Base-by-base conservation (phyloP, 2,113 vertebrate genomes). In the Pitta sordida region DNA sequence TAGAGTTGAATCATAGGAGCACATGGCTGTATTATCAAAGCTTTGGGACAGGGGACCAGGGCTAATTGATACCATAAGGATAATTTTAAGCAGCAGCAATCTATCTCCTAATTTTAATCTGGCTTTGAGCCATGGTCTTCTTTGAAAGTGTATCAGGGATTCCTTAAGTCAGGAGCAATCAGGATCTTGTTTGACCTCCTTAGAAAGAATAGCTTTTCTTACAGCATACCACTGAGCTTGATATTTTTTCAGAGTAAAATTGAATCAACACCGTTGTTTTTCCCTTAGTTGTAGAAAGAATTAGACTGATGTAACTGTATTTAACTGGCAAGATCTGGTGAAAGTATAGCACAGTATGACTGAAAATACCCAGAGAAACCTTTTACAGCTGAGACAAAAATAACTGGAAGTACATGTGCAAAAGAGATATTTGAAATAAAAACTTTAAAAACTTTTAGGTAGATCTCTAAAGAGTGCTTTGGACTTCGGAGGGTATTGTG, bases 371-470 rank as follows among this genome's bases (percentile, higher is more conserved):
- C 46, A 52, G 58, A 67, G 70, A 95, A 95, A 86, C 59, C 76
- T 94, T 44, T 64, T 86, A 83, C 48, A 94, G 74, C 55, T 91
- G 91, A 96, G 80, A 46, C 86, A 97, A 95, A 64, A 92, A 91
- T 94, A 97, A 90, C 70, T 46, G 49, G 51, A 96, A 96, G 70
- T 85, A 88, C 74, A 51, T 81, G 37, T 67, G 48, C 67, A 43
- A 41, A 73, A 86, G 64, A 94, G 11, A 74, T 15, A 91, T 90
- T 67, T 60, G 51, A 95, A 93, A 91, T 32, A 88, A 56, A 4
- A 4, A 48, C 6, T 73, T 83, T 27, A 14, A 69, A 88, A 69
- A 1, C 1, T 48, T 63, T 44, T 27, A 48, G 9, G 7, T 21
- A 63, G 18, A 26, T 49, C 12, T 62, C 17, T 41, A 20, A 83